Evolutionary conservation across 1,140 invertebrate species (phyloP), one percentile per base, ranked within the genome.

Genomic region (Lineus longissimus): DNA sequence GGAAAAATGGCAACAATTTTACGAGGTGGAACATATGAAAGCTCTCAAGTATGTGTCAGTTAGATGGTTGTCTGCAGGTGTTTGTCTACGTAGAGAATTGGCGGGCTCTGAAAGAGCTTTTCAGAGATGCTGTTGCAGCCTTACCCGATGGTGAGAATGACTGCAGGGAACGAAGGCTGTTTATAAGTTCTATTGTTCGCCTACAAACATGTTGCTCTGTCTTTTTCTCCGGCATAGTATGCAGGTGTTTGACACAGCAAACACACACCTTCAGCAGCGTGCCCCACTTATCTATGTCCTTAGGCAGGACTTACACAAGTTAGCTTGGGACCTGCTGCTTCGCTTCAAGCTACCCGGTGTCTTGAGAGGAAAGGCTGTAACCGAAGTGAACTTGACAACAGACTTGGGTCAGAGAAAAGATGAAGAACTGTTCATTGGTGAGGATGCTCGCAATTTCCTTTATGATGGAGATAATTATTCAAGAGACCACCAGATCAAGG

Each of bases 31-130:
- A 13, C 65, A 67, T 31, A 62, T 43, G 23, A 62, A 36, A 40
- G 62, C 62, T 15, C 51, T 70, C 7, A 70, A 72, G 51, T 64
- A 72, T 64, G 62, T 67, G 2, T 64, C 43, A 36, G 69, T 65
- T 15, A 61, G 67, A 27, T 71, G 70, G 65, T 57, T 70, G 2
- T 69, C 65, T 59, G 66, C 70, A 59, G 58, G 61, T n/a, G n/a
- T n/a, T n/a, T 67, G 64, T 51, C 4, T 67, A 25, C 33, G 30
- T 69, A 25, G 2, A 55, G 17, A 69, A 64, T 54, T 69, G 64
- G 64, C 55, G 60, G 57, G 43, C 68, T 19, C 47, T 67, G 25
- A 64, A 59, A 29, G 60, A 60, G 15, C 67, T 54, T 31, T 70
- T 67, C 31, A 23, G 30, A 1, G 22, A 45, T 19, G 54, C 65